Conservation (phyloP, 1,140 invertebrate species). For the Drosophila ercepeae region DNA sequence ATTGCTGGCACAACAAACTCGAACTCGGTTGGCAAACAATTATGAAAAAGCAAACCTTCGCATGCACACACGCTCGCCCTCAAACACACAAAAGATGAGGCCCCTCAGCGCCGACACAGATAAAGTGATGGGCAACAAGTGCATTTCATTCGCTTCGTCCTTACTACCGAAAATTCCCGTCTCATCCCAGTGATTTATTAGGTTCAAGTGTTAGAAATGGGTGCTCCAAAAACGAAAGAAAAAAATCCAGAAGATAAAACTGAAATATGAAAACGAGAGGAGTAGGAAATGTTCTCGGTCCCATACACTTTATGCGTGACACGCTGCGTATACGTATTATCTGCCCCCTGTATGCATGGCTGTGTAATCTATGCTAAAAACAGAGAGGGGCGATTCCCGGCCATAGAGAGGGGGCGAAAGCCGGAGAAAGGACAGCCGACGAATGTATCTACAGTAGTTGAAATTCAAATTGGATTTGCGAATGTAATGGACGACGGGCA, state of each 20-base stretch:
- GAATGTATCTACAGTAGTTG: constrained; percentile 31
- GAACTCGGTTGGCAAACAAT: constrained; percentile 50
- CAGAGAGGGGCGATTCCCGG: not conserved
- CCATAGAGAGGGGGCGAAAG: not conserved
- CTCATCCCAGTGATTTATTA: constrained; percentile 55
- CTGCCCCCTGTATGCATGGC: constrained; percentile 6
- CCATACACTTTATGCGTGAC: constrained; percentile 29
- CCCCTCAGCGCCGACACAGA: not conserved
- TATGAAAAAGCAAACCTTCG: constrained; percentile 33
- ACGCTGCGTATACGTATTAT: constrained; percentile 55
- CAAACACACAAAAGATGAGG: constrained; percentile 2
- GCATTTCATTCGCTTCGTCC: constrained; percentile 6
- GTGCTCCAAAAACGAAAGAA: not conserved
- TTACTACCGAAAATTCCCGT: constrained; percentile 16
- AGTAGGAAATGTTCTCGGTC: not conserved
- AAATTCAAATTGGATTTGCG: constrained; percentile 64
- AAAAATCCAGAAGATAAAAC: constrained; percentile 15
- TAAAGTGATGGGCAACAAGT: constrained; percentile 56
- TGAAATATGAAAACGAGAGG: constrained; percentile 44
- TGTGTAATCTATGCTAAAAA: constrained; percentile 50
- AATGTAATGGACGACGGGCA: constrained; percentile 21
- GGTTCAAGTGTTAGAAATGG: constrained; percentile 39
- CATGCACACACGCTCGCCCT: not conserved
- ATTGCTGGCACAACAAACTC: constrained; percentile 37
- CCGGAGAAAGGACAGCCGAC: not conserved